Base-by-base conservation (phyloP, 2,113 vertebrate species). In the Serinus canaria region DNA sequence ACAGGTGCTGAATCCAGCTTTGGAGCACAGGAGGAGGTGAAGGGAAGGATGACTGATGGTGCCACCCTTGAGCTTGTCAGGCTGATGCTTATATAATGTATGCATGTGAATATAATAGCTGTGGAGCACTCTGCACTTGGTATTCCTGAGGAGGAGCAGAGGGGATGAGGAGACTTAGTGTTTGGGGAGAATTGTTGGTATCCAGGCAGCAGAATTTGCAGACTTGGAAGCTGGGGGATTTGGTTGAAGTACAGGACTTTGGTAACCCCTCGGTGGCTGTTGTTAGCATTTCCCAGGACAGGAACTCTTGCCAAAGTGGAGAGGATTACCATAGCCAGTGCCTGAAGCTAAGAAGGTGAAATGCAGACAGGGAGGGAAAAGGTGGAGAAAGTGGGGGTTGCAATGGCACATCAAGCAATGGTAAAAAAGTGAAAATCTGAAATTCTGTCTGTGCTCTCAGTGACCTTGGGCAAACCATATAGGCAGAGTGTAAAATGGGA, bases 21-120 rank as follows among this genome's bases (percentile, higher is more conserved):
- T 94, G 91, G 93, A 94, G 81, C 93, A 75, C 91, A 89, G 96
- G 86, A 95, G 78, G 77, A 95, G 89, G 53, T 67, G 92, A 94
- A 89, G 53, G 77, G 85, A 96, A 95, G 87, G 90, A 87, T 94
- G 90, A 85, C 59, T 91, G 92, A 43, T 1, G 2, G 53, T 94
- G 80, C 96, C 97, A 96, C 87, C 8, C 2, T 68, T 33, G 25
- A 96, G 87, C 52, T 87, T 27, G 13, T 95, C 92, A 91, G 96
- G 95, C 74, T 94, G 83, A 82, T 76, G 49, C 67, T 83, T 50
- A 27, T 55, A 31, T 95, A 80, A 93, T 89, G 41, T 58, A 90
- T 81, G 37, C 72, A 52, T 49, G 56, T 67, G 64, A 62, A 85
- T 78, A 80, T 70, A 55, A 83, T 58, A 87, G 39, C 91, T 75